Evolutionary conservation across 2,113 vertebrate genomes (phyloP).

Genomic region (Brevimyrus niger): DNA sequence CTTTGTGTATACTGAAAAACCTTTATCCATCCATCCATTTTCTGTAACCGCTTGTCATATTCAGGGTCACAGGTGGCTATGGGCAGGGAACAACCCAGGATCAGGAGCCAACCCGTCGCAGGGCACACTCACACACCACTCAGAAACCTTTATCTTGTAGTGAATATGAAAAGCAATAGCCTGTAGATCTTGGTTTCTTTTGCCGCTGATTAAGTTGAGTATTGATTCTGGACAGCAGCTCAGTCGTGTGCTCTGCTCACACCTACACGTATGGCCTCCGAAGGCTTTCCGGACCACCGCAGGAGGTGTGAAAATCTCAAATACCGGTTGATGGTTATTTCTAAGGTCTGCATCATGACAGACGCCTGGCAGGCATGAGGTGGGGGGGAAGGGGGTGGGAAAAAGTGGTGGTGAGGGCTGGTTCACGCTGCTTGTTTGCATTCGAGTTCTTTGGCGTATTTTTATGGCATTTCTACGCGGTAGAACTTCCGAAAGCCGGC

Average conservation of each 20-base stretch:
- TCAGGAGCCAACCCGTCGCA: background rate
- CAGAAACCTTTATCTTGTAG: background rate
- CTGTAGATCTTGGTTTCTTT: background rate
- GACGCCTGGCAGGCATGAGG: background rate
- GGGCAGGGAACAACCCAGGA: background rate
- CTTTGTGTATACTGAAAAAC: background rate
- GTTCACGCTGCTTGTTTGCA: background rate
- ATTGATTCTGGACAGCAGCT: background rate
- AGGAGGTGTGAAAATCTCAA: constrained; percentile 12
- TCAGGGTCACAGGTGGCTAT: background rate
- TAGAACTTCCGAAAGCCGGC: background rate
- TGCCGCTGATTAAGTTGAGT: background rate
- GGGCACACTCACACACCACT: background rate
- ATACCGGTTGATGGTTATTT: background rate
- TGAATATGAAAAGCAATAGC: background rate
- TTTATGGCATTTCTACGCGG: background rate
- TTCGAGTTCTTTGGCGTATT: background rate
- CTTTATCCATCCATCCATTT: background rate
- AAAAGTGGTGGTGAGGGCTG: background rate
- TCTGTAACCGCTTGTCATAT: background rate
- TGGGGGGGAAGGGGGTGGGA: background rate
- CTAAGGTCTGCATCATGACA: background rate
- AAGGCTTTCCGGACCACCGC: background rate
- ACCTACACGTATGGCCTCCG: constrained; percentile 3
- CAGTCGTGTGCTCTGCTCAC: background rate